Evolutionary conservation across 2,113 vertebrate species (phyloP).

Genomic region (Rostratula benghalensis): DNA sequence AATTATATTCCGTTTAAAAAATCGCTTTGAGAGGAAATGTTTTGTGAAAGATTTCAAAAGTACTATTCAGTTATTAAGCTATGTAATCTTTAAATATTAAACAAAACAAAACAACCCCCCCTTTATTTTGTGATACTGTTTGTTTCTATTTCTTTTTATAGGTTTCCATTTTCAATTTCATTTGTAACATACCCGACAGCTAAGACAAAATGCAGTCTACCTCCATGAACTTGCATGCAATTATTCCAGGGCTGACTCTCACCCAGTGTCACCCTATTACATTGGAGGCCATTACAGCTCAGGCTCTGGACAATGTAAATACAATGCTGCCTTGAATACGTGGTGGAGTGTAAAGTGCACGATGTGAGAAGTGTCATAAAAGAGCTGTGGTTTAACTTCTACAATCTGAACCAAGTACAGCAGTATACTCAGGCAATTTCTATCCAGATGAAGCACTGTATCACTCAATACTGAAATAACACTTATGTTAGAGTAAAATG

Average conservation of each 20-base stretch:
- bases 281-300: neutral
- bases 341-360: neutral
- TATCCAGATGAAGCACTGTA: neutral
- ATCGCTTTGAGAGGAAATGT: slow-evolving; percentile 15
- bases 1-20: slow-evolving; percentile 7
- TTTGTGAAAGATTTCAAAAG: neutral
- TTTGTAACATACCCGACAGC: neutral
- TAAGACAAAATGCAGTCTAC: neutral
- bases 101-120: neutral
- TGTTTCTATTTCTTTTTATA: slow-evolving; percentile 55
- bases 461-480: neutral
- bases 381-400: neutral
- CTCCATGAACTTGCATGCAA: neutral
- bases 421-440: neutral
- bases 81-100: slow-evolving; percentile 3
- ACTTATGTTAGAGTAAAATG: neutral
- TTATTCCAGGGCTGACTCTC: neutral
- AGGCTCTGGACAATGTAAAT: neutral
- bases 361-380: neutral
- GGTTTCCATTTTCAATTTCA: slow-evolving; percentile 12
- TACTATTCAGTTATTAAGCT: neutral
- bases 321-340: neutral
- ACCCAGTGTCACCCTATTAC: neutral
- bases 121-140: neutral
- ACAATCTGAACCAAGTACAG: neutral